Evolutionary conservation across 1,140 invertebrate genomes (phyloP).

Genomic region (Copidosoma floridanum): DNA sequence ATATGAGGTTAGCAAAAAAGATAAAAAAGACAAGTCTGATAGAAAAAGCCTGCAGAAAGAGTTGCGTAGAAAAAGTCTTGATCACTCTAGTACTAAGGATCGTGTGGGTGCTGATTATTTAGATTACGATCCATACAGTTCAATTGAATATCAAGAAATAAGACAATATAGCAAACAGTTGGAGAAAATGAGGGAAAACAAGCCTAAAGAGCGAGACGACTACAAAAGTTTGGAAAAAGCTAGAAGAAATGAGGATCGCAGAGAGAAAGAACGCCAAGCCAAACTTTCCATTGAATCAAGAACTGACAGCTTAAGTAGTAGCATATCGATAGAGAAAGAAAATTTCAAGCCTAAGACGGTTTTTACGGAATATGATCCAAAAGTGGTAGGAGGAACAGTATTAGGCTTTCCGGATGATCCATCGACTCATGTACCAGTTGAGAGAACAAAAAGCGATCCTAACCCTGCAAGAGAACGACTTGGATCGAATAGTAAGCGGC

Average conservation of each 20-base stretch:
- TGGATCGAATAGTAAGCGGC: conserved; percentile 68
- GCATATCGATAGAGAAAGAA: conserved; percentile 35
- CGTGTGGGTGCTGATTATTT: neutral
- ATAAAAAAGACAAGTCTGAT: conserved; percentile 26
- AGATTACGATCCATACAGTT: neutral
- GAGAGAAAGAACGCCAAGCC: conserved; percentile 44
- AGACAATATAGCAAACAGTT: conserved; percentile 24
- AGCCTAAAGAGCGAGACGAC: conserved; percentile 48
- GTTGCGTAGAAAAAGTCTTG: conserved; percentile 28
- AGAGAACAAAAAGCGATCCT: conserved; percentile 81
- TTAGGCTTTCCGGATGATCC: conserved; percentile 51
- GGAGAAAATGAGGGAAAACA: conserved; percentile 39
- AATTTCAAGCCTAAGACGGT: conserved; percentile 40
- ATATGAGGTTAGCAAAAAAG: conserved; percentile 25
- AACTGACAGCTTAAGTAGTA: conserved; percentile 40
- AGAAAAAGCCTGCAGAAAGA: conserved; percentile 24
- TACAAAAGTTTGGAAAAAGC: conserved; percentile 51
- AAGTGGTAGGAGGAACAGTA: conserved; percentile 52
- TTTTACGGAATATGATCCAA: conserved; percentile 55
- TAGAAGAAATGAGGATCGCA: conserved; percentile 46
- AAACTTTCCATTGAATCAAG: conserved; percentile 44
- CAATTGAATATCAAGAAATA: conserved; percentile 8
- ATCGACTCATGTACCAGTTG: conserved; percentile 67
- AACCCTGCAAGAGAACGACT: conserved; percentile 71
- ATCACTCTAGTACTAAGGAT: neutral